These are phyloP conservation scores for Clepsis dumicolana DNA, from an alignment of 2,888 invertebrate species.

Conservation along the genomic window DNA sequence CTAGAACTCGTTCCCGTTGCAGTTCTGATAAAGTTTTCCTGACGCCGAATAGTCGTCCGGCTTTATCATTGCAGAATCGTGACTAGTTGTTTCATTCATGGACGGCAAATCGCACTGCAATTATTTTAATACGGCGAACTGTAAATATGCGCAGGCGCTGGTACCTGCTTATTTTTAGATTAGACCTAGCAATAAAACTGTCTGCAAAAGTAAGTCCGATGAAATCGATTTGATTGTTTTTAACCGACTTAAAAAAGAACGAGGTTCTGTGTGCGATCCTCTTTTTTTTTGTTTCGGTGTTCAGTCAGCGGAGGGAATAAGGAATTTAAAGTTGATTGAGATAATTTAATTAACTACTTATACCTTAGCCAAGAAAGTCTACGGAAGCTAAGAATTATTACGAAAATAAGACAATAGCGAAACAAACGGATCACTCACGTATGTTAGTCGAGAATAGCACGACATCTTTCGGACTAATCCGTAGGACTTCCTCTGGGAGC, in stretches of 20 bases:
- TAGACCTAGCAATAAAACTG: constrained; percentile 25
- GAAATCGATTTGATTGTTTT: not conserved
- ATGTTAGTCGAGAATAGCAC: too few species aligned
- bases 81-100: constrained; percentile 40
- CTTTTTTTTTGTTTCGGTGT: too few species aligned
- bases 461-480: too few species aligned
- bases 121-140: constrained; percentile 43
- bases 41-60: constrained; percentile 10
- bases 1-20: not conserved
- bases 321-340: too few species aligned
- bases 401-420: too few species aligned
- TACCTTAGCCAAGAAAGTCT: too few species aligned
- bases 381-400: too few species aligned
- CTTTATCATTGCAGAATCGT: constrained; percentile 39
- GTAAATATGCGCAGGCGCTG: constrained; percentile 37
- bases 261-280: not conserved
- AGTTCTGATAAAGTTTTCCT: constrained; percentile 21
- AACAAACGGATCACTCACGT: too few species aligned
- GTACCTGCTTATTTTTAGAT: constrained; percentile 39
- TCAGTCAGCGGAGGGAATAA: too few species aligned
- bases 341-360: too few species aligned
- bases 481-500: too few species aligned
- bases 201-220: constrained; percentile 8
- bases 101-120: constrained; percentile 38
- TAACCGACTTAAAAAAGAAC: not conserved